Conservation (phyloP, 1,140 invertebrate species). For the Temnothorax curvispinosus region DNA sequence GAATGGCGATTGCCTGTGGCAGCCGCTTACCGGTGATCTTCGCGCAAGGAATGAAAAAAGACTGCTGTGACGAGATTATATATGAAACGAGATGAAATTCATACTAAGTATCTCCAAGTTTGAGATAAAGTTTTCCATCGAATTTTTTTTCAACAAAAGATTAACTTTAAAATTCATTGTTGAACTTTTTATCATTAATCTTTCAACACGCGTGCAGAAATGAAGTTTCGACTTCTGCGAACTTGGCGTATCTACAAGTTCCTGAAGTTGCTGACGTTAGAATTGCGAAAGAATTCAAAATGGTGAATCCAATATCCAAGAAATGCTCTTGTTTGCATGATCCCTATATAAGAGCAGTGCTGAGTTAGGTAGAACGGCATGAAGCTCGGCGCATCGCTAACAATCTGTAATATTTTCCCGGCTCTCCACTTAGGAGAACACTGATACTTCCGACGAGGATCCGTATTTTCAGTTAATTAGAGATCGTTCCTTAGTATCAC, state of each 20-base stretch:
- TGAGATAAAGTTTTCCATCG: background rate
- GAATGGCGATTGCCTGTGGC: slow-evolving; percentile 3
- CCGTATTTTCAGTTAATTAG: slow-evolving; percentile 34
- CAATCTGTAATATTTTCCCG: slow-evolving; percentile 27
- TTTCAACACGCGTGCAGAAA: slow-evolving; percentile 9
- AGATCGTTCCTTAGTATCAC: slow-evolving; percentile 14
- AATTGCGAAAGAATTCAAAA: slow-evolving; percentile 36
- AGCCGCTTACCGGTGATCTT: slow-evolving; percentile 4
- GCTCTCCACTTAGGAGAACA: background rate
- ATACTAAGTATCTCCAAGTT: background rate
- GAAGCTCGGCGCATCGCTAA: slow-evolving; percentile 1
- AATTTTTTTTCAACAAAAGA: background rate
- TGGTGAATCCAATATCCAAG: background rate
- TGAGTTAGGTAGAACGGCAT: background rate
- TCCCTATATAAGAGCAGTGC: background rate
- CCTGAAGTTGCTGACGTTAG: slow-evolving; percentile 15
- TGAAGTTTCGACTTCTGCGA: slow-evolving; percentile 14
- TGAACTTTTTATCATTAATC: slow-evolving; percentile 38
- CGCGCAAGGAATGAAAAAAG: background rate
- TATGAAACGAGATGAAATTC: background rate
- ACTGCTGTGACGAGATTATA: background rate
- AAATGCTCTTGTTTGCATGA: slow-evolving; percentile 29
- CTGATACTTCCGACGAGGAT: background rate
- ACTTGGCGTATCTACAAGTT: slow-evolving; percentile 1
- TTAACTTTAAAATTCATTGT: slow-evolving; percentile 8